Conservation (phyloP, 2,888 invertebrate genomes). For the Pristionchus mayeri region DNA sequence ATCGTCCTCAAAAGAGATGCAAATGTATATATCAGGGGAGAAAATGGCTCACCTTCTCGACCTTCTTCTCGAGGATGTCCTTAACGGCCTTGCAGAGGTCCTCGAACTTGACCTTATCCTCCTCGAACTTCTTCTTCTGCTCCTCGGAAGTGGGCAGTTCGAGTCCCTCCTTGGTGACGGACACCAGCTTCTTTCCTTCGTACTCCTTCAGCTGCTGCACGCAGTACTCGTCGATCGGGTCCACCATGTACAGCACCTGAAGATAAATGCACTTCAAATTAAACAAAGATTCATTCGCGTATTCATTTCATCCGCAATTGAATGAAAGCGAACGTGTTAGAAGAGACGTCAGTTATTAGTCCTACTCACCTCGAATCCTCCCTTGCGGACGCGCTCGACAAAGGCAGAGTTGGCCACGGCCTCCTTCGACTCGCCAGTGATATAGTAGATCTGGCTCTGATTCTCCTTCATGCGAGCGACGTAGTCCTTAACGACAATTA, state of each 20-base stretch:
- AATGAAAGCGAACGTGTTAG: too few species aligned
- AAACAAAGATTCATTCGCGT: too few species aligned
- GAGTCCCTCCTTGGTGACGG: slow-evolving; percentile 97
- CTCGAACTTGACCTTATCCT: slow-evolving; percentile 86
- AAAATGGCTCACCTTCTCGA: slow-evolving; percentile 85
- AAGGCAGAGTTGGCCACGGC: slow-evolving; percentile 93
- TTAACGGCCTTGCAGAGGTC: slow-evolving; percentile 87
- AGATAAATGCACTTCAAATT: too few species aligned
- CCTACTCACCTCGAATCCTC: slow-evolving; percentile 93
- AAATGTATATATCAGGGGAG: too few species aligned
- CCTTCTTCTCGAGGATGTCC: slow-evolving; percentile 96
- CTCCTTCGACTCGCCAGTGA: slow-evolving; percentile 85
- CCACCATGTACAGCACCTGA: slow-evolving; percentile 91
- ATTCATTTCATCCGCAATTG: too few species aligned
- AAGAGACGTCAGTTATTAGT: too few species aligned
- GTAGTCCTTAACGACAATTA: too few species aligned
- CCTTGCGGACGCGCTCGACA: slow-evolving; percentile 96
- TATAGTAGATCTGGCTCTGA: slow-evolving; percentile 98
- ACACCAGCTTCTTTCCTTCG: slow-evolving; percentile 94
- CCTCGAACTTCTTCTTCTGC: slow-evolving; percentile 96
- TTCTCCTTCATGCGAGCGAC: slow-evolving; percentile 95
- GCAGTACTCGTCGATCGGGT: slow-evolving; percentile 99
- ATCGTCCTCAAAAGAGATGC: too few species aligned
- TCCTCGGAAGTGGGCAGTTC: slow-evolving; percentile 97
- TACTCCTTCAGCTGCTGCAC: slow-evolving; percentile 98